Conservation (phyloP, 1,140 invertebrate genomes). For the silkworm (Bombyx mori) region DNA sequence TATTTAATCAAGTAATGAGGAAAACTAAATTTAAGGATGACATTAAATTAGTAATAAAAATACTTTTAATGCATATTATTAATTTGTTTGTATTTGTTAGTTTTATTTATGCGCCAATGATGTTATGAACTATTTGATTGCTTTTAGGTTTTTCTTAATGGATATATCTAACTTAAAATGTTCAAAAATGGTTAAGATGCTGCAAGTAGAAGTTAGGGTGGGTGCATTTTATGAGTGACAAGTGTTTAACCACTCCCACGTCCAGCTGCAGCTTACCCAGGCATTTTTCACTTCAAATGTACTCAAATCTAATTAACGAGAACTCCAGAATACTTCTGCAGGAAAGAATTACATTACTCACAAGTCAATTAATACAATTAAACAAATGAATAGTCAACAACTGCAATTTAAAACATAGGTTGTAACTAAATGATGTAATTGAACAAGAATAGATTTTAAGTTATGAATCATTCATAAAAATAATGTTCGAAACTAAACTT, state of each 20-base stretch:
- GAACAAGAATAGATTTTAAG: constrained; percentile 27
- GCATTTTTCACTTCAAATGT: constrained; percentile 46
- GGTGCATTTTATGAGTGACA: constrained; percentile 6
- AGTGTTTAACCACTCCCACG: constrained; percentile 43
- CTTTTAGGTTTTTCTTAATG: too few relatives aligned
- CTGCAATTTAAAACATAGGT: not conserved
- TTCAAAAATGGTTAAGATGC: not conserved
- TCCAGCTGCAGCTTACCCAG: constrained; percentile 56
- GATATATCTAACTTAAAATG: not conserved
- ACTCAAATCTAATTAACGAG: constrained; percentile 17
- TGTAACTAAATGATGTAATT: constrained; percentile 32
- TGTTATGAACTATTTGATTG: too few relatives aligned
- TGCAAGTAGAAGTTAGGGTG: constrained; percentile 1
- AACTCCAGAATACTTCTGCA: constrained; percentile 34
- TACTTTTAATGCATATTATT: too few relatives aligned
- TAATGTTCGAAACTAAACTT: not conserved
- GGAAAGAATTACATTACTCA: constrained; percentile 29
- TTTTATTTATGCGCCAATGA: too few relatives aligned
- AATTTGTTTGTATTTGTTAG: too few relatives aligned
- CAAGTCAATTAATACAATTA: not conserved
- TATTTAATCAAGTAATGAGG: too few relatives aligned
- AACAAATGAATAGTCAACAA: not conserved
- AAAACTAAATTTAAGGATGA: too few relatives aligned
- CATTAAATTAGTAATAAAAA: too few relatives aligned
- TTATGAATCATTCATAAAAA: not conserved